Evolutionary conservation across 2,888 invertebrate genomes (phyloP).

Genomic region (Eudasyphora cyanicolor): DNA sequence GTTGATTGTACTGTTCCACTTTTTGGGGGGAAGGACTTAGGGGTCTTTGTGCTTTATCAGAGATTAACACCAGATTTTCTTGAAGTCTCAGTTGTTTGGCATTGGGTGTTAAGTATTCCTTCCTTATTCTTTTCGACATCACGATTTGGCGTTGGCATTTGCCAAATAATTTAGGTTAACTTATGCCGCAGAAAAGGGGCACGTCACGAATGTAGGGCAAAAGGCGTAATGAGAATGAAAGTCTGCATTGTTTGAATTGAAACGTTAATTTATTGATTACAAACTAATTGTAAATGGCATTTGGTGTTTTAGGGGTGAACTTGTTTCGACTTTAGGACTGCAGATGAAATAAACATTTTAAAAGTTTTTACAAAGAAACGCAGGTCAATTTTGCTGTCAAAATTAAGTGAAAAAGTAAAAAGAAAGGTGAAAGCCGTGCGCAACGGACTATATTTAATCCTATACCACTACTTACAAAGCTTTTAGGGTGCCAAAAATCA

Average conservation of each 20-base stretch:
- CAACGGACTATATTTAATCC: too few species aligned
- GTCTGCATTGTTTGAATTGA: background rate
- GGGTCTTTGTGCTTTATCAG: conserved; percentile 11
- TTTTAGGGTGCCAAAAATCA: too few species aligned
- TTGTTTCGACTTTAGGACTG: too few species aligned
- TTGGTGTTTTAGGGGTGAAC: too few species aligned
- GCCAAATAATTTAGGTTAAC: conserved; percentile 36
- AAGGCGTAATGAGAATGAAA: background rate
- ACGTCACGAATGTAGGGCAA: background rate
- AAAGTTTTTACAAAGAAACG: too few species aligned
- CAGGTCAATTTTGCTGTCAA: too few species aligned
- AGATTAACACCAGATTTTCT: conserved; percentile 28
- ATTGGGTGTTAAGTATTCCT: background rate
- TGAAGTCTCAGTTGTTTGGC: background rate
- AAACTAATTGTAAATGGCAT: conserved; percentile 43
- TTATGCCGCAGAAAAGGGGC: background rate
- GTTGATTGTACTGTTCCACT: background rate
- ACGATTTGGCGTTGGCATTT: background rate
- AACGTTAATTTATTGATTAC: conserved; percentile 52
- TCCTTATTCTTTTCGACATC: background rate
- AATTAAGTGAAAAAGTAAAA: too few species aligned
- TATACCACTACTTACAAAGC: too few species aligned
- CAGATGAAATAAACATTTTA: too few species aligned
- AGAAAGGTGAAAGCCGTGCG: too few species aligned
- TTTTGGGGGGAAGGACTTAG: background rate